phyloP scores from a whole-genome alignment of 2,113 vertebrate genomes.

The Jaculus jaculus region DNA sequence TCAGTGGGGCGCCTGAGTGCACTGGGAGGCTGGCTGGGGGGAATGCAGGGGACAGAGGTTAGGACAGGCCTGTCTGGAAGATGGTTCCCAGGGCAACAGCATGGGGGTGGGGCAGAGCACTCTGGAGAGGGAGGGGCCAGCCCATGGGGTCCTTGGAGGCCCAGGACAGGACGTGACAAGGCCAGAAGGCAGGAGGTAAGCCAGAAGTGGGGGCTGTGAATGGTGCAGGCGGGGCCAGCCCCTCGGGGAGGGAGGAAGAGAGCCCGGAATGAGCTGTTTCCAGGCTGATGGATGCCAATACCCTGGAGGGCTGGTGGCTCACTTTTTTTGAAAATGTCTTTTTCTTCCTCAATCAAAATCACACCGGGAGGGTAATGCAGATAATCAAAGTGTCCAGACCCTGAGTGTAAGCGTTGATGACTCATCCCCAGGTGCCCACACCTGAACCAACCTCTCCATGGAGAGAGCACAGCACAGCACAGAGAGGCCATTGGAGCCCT shows the following conservation, averaged over 20 bases:
- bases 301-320: not conserved
- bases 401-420: rapidly evolving
- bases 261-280: not conserved
- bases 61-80: not conserved
- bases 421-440: rapidly evolving
- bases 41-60: not conserved
- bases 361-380: not conserved
- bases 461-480: not conserved
- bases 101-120: not conserved
- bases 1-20: not conserved
- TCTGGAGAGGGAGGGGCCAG: not conserved
- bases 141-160: not conserved
- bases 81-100: not conserved
- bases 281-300: not conserved
- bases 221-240: too few species aligned
- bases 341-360: not conserved
- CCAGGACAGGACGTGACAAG: not conserved
- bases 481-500: not conserved
- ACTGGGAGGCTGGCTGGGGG: not conserved
- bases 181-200: not conserved
- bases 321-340: not conserved
- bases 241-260: not conserved
- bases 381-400: not conserved
- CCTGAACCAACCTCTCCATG: rapidly evolving
- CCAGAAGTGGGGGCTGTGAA: not conserved